Percentiles rank a stretch among this genome's conserved stretches.
These are phyloP conservation scores for Syndactyla subalaris DNA, from an alignment of 2,797 vertebrate genomes.

Conservation along the genomic window DNA sequence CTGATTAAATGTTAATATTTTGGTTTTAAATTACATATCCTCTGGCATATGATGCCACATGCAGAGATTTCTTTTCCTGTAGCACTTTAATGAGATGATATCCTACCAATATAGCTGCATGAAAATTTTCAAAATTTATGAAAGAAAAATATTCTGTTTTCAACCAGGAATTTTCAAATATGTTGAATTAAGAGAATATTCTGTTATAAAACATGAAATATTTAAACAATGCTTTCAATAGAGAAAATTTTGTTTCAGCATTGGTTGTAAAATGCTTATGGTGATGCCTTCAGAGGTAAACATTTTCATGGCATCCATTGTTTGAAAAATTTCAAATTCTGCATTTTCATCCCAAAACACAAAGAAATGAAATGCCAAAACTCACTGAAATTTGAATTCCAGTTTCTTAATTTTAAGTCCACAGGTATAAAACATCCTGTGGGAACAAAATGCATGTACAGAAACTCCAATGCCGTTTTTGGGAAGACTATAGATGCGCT, in stretches of 20 bases:
- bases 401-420: neutral
- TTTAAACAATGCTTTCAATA: neutral
- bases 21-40: slow-evolving; percentile 9
- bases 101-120: neutral
- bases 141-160: neutral
- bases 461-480: neutral
- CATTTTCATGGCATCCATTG: neutral
- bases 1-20: slow-evolving; percentile 35
- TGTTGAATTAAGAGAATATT: neutral
- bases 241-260: neutral
- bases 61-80: slow-evolving; percentile 2
- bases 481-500: neutral
- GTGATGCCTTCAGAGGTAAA: neutral
- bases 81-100: neutral
- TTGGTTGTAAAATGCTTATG: neutral
- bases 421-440: neutral
- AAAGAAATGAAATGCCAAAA: neutral
- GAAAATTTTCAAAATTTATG: neutral
- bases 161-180: neutral
- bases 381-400: neutral
- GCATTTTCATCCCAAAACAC: neutral
- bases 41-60: neutral
- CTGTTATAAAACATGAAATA: neutral
- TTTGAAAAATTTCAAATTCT: neutral
- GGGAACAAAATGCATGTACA: neutral